Percentiles rank a stretch among this genome's conserved stretches.
phyloP scores from a whole-genome alignment of 2,797 vertebrate species.

The Monodelphis domestica region DNA sequence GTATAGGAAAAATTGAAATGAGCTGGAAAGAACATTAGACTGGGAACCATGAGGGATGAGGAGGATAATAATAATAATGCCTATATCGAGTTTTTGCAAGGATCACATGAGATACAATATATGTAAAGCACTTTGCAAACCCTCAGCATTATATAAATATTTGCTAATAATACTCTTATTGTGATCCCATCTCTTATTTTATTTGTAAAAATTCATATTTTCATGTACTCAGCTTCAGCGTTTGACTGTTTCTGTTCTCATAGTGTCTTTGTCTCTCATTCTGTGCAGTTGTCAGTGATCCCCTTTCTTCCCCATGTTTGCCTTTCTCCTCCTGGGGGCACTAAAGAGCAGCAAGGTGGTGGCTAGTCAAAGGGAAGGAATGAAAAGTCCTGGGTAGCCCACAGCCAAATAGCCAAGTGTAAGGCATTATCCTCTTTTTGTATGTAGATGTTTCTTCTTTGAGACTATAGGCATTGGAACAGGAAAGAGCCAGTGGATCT shows the following conservation, averaged over 20 bases:
- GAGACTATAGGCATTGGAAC: not conserved
- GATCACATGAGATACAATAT: not conserved
- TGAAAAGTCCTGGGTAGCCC: not conserved
- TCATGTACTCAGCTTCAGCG: not conserved
- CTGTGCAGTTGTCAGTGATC: not conserved
- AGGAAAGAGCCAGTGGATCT: not conserved
- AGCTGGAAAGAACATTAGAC: not conserved
- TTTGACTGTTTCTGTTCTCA: not conserved
- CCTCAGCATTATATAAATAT: not conserved
- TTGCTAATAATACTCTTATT: not conserved
- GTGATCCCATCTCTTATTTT: not conserved
- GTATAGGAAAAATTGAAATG: not conserved
- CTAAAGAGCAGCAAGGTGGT: not conserved
- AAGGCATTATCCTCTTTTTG: not conserved
- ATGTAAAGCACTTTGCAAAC: not conserved
- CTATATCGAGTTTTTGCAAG: not conserved
- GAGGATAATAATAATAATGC: not conserved
- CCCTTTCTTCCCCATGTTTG: not conserved
- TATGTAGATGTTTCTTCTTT: not conserved
- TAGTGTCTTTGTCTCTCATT: not conserved
- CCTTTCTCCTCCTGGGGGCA: not conserved
- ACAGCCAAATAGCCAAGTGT: not conserved
- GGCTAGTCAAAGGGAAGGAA: not conserved
- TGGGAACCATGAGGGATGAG: not conserved
- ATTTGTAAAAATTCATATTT: not conserved